Evolutionary conservation across 53 echinoderm and acorn worm genomes (phyloP), one percentile per base, ranked within the genome.

Genomic region (Glandiceps talaboti): DNA sequence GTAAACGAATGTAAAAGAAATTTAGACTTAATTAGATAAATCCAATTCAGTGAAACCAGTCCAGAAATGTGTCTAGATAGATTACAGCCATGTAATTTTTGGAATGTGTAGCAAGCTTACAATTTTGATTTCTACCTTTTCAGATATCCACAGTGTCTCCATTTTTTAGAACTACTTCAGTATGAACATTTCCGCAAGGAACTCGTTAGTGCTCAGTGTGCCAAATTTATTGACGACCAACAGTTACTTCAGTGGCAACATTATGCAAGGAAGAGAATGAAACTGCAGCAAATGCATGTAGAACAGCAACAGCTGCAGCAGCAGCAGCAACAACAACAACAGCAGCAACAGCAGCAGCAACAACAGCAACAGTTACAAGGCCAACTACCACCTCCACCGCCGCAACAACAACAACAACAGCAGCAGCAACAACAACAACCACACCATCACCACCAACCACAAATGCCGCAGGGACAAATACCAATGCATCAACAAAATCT

Each of bases 201-300:
- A 78, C 76, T 96, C 25, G 96, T 90, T 28, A 96, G 93, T 31
- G 88, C 96, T 0, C 96, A 96, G 82, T 93, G 96, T 80, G 96
- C 93, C 30, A 88, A 92, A 83, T 96, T 96, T 76, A 96, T 96
- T 0, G 96, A 96, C 28, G 96, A 96, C 84, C 96, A 96, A 73
- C 96, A 96, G 74, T 81, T 96, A 12, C 85, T 96, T 27, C 96
- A 96, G 80, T 96, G 96, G 96, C 96, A 96, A 78, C 96, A 93
- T 30, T 96, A 96, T 83, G 90, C 92, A 73, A 81, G 92, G 30
- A 90, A 93, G n/a, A 88, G 95, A 1, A 93, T 95, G 86, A 79
- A 92, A 32, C 87, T 96, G 33, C 96, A 96, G 29, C 93, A 93
- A 84, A 85, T 93, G 25, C 92, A 93, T 32, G 75, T 87, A 0